Evolutionary conservation across 2,113 vertebrate genomes (phyloP), one percentile per base, ranked within the genome.

Genomic region (Anthoscopus minutus): DNA sequence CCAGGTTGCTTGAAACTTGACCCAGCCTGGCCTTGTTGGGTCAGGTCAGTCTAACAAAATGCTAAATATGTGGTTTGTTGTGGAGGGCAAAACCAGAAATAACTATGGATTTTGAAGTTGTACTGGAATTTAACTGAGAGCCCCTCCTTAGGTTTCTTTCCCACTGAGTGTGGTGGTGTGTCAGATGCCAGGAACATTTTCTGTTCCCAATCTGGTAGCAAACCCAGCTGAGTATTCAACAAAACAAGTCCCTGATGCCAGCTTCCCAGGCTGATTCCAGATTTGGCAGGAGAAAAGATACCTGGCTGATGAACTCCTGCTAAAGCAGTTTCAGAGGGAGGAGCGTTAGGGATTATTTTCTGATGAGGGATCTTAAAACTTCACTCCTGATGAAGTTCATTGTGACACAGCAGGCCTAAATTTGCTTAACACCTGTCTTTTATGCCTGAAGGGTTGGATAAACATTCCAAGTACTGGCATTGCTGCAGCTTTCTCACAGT

Each of bases 1-100:
- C 18, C 31, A 33, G 35, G 22, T 1, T 77, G 42, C 57, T 62
- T 27, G 33, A 70, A 61, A 42, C 31, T 27, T 2, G 0, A 3
- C 31, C 71, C 64, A 33, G 0, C 56, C 70, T 48, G 62, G 62
- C 71, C 42, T 56, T 69, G n/a, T 67, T 28, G 0, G 3, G 5
- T n/a, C 64, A 25, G 31, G n/a, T 56, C 53, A 18, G 8, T 28
- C 12, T 51, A 45, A 72, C 40, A 62, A 70, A 86, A 18, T 13
- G 35, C 25, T 47, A 17, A 83, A 50, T 30, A 13, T 0, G 0
- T 48, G 31, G 7, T 38, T 5, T 25, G 3, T 27, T 79, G 7
- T 2, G 2, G 16, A 42, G 40, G n/a, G 30, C 45, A 79, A 87
- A 76, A 17, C 27, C 35, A 61, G 66, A 78, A 30, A 14, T 64